Conservation (phyloP, 1,140 invertebrate species). For the Aphelinus certus region DNA sequence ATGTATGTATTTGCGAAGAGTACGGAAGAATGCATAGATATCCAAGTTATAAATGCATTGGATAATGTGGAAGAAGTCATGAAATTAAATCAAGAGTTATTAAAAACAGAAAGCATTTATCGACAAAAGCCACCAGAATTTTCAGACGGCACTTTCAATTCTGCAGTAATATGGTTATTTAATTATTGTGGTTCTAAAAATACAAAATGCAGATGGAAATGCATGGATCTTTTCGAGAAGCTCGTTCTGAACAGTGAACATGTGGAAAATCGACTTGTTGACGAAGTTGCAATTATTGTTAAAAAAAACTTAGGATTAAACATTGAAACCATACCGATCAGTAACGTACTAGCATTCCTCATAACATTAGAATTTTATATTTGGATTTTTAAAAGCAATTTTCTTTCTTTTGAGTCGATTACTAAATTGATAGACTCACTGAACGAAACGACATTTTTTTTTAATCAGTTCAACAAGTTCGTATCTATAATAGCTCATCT, state of each 20-base stretch:
- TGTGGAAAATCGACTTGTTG: constrained; percentile 58
- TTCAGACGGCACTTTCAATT: constrained; percentile 60
- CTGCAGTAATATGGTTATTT: constrained; percentile 71
- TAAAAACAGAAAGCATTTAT: constrained; percentile 54
- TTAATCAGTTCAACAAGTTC: no score
- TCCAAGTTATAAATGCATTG: constrained; percentile 65
- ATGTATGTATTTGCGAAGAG: constrained; percentile 72
- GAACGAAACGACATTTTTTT: no score
- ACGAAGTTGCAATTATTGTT: constrained; percentile 40
- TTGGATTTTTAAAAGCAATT: constrained; percentile 59
- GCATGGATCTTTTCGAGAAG: constrained; percentile 67
- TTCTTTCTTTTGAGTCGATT: constrained; percentile 48
- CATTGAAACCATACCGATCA: constrained; percentile 29
- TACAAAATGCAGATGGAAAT: constrained; percentile 66
- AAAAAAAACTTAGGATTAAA: constrained; percentile 44
- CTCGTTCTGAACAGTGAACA: no score
- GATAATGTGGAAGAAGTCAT: constrained; percentile 71
- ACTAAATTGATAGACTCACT: no score
- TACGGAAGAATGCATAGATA: constrained; percentile 60
- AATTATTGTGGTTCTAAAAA: constrained; percentile 62
- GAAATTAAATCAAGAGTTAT: constrained; percentile 63
- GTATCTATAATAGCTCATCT: no score
- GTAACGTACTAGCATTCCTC: constrained; percentile 46
- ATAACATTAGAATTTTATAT: constrained; percentile 62
- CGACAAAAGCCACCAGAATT: constrained; percentile 60